Percentiles rank a stretch among this genome's conserved stretches.
Conservation (phyloP, 2,888 invertebrate genomes). For the Phortica magna region DNA sequence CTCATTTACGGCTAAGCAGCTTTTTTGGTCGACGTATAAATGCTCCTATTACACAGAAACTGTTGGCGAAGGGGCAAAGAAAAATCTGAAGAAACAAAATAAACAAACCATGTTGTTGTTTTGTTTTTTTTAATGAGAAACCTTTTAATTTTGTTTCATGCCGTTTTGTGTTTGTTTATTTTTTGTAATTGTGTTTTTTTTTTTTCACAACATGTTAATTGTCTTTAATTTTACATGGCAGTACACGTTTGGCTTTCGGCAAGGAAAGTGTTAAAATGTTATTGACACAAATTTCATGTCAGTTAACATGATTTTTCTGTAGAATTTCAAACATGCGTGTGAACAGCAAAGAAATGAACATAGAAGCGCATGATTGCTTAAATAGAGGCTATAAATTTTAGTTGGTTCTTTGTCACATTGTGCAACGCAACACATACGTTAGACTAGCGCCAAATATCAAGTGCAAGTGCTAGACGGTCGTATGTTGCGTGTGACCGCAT, state of each 20-base stretch:
- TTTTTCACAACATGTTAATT: constrained; percentile 1
- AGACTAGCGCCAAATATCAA: too few species aligned
- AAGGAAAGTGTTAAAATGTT: neutral
- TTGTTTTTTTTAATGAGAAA: neutral
- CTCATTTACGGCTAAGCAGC: constrained; percentile 23
- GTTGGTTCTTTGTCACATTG: too few species aligned
- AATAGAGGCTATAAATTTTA: too few species aligned
- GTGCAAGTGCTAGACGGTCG: too few species aligned
- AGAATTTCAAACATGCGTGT: too few species aligned
- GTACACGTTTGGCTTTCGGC: neutral
- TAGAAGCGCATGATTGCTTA: too few species aligned
- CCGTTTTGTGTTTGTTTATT: neutral
- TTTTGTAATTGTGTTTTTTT: neutral
- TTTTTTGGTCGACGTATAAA: neutral
- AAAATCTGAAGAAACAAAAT: constrained; percentile 11
- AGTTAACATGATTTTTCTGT: too few species aligned
- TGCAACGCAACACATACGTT: too few species aligned
- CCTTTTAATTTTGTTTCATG: constrained; percentile 13
- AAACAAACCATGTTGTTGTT: neutral
- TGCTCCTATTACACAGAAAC: neutral
- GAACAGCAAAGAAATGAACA: too few species aligned
- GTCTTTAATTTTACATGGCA: neutral
- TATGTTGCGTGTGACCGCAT: too few species aligned
- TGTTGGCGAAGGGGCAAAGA: neutral
- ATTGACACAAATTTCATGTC: too few species aligned